Conservation (phyloP, 2,888 invertebrate genomes). For the Nymphalis polychloros region DNA sequence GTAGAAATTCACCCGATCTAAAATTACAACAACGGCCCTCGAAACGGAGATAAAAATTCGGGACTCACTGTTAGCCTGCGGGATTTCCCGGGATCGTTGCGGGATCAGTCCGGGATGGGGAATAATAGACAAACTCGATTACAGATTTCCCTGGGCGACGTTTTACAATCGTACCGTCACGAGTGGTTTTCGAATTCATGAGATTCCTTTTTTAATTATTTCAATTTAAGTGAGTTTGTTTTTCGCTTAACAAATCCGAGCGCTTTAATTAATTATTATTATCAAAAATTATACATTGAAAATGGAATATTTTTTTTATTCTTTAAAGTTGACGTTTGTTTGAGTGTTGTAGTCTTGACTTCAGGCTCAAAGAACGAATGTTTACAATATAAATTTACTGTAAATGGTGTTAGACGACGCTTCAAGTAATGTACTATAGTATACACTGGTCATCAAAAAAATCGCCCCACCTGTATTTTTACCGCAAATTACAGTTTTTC, state of each 20-base stretch:
- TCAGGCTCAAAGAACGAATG: too few relatives aligned
- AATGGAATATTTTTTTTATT: too few relatives aligned
- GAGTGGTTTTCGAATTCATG: constrained; percentile 47
- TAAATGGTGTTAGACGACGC: too few relatives aligned
- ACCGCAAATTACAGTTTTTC: too few relatives aligned
- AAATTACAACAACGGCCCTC: constrained; percentile 48
- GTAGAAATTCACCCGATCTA: constrained; percentile 36
- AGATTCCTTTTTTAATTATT: constrained; percentile 12
- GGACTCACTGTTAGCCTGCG: constrained; percentile 41
- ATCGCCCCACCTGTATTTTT: too few relatives aligned
- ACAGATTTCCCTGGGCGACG: constrained; percentile 68
- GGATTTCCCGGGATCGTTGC: constrained; percentile 41
- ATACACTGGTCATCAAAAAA: too few relatives aligned
- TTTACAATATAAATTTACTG: too few relatives aligned
- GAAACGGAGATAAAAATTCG: constrained; percentile 57
- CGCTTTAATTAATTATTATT: neutral
- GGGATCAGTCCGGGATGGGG: constrained; percentile 58
- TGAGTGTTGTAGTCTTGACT: too few relatives aligned
- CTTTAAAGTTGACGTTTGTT: too few relatives aligned
- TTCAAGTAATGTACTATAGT: too few relatives aligned
- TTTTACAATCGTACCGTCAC: constrained; percentile 58
- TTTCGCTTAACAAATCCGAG: neutral
- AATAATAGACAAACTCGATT: constrained; percentile 68
- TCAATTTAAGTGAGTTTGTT: neutral
- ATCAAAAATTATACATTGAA: too few relatives aligned